These are phyloP conservation scores for Sitophilus oryzae DNA, from an alignment of 1,140 invertebrate species.

Conservation along the genomic window DNA sequence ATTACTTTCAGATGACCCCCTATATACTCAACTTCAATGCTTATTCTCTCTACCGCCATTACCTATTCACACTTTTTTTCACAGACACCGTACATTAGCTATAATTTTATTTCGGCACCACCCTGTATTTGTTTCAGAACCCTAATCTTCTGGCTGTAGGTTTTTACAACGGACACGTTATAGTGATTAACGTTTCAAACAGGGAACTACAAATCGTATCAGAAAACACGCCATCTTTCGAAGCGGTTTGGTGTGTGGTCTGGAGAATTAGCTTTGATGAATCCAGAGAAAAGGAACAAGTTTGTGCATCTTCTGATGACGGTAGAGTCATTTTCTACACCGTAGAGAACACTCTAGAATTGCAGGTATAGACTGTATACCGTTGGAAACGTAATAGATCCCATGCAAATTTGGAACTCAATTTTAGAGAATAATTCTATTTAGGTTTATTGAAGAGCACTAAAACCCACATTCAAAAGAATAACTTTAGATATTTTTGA, in stretches of 20 bases:
- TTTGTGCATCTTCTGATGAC: constrained; percentile 40
- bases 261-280: constrained; percentile 50
- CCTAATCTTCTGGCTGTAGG: constrained; percentile 73
- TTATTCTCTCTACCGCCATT: too few relatives aligned
- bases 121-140: constrained; percentile 21
- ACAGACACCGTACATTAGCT: too few relatives aligned
- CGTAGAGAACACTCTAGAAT: constrained; percentile 14
- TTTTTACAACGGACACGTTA: constrained; percentile 70
- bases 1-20: too few relatives aligned
- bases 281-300: constrained; percentile 32
- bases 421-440: too few relatives aligned
- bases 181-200: constrained; percentile 63
- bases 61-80: too few relatives aligned
- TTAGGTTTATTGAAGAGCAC: too few relatives aligned
- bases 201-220: constrained; percentile 49
- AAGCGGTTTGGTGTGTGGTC: constrained; percentile 59
- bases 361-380: too few relatives aligned
- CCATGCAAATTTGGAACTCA: too few relatives aligned
- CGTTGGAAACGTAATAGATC: too few relatives aligned
- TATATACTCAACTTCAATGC: too few relatives aligned
- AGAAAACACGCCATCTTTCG: constrained; percentile 47
- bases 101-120: neutral
- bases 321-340: constrained; percentile 47
- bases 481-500: too few relatives aligned
- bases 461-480: too few relatives aligned